A percentile compares a stretch with the other conserved stretches of the same genome.
phyloP scores from a whole-genome alignment of 2,888 invertebrate genomes.

The Lasioglossum vierecki region DNA sequence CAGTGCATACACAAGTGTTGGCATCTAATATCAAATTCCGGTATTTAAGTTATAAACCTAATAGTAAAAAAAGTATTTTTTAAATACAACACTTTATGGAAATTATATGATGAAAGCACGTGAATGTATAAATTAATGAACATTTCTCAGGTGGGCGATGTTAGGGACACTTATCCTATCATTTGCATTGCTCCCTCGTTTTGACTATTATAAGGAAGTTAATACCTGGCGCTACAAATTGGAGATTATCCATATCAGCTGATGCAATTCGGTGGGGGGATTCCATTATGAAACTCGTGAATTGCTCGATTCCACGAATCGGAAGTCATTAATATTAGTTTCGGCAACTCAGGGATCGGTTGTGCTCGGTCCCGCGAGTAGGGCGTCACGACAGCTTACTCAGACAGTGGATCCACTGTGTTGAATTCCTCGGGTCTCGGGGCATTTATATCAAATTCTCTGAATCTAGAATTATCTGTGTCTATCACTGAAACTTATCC shows the following conservation, averaged over 20 bases:
- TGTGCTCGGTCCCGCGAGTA: not conserved
- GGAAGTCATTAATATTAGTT: constrained; percentile 17
- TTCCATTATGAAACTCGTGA: constrained; percentile 10
- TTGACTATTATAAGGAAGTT: not conserved
- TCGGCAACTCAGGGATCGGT: not conserved
- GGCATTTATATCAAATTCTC: constrained; percentile 9
- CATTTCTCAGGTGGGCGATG: not conserved
- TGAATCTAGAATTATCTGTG: not conserved
- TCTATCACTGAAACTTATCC: constrained; percentile 3
- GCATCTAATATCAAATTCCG: too few relatives aligned
- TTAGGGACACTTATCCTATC: not conserved
- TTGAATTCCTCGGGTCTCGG: not conserved
- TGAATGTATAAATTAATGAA: not conserved
- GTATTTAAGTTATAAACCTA: too few relatives aligned
- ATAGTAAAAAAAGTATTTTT: too few relatives aligned
- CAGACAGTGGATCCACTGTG: not conserved
- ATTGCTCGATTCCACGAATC: not conserved
- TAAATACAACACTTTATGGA: too few relatives aligned
- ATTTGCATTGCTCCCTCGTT: not conserved
- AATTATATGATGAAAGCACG: not conserved
- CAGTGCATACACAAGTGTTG: too few relatives aligned
- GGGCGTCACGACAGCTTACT: not conserved
- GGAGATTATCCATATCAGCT: not conserved
- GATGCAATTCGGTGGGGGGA: not conserved
- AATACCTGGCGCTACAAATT: not conserved